These are phyloP conservation scores for Drosophila picticornis DNA, from an alignment of 2,888 invertebrate species.

Conservation along the genomic window DNA sequence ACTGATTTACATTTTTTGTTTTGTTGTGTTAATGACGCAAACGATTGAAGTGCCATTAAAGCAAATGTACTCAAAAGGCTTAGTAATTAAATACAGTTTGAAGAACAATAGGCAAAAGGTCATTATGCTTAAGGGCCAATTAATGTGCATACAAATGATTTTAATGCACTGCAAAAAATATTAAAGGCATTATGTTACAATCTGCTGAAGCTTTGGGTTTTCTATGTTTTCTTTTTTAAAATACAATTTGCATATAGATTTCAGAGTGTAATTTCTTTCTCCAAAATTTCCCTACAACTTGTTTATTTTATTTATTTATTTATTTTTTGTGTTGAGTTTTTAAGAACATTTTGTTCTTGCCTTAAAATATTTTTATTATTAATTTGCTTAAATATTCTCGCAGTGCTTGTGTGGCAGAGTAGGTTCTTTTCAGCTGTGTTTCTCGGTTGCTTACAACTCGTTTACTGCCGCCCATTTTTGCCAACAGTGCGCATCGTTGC, in stretches of 20 bases:
- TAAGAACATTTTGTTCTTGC: not conserved
- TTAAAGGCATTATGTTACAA: not conserved
- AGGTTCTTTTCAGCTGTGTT: conserved; percentile 20
- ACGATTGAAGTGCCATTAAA: conserved; percentile 39
- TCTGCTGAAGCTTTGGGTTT: not conserved
- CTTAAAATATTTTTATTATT: not conserved
- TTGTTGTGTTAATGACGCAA: conserved; percentile 13
- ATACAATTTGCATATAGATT: not conserved
- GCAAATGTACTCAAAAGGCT: conserved; percentile 17
- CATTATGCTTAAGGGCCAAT: not conserved
- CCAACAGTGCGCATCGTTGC: conserved; percentile 47
- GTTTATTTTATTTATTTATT: not conserved
- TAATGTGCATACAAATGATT: not conserved
- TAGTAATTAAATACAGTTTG: conserved; percentile 34
- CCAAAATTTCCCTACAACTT: not conserved
- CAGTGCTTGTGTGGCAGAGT: not conserved
- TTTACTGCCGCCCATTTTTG: conserved; percentile 24
- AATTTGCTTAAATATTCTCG: not conserved
- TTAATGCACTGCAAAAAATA: conserved; percentile 8
- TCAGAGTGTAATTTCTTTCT: not conserved
- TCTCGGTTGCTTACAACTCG: conserved; percentile 15
- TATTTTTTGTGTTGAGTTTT: not conserved
- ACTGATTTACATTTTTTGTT: not conserved
- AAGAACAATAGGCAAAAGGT: conserved; percentile 12
- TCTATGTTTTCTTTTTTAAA: not conserved